Evolutionary conservation across 2,113 vertebrate species (phyloP).

Genomic region (Corvus cornix): DNA sequence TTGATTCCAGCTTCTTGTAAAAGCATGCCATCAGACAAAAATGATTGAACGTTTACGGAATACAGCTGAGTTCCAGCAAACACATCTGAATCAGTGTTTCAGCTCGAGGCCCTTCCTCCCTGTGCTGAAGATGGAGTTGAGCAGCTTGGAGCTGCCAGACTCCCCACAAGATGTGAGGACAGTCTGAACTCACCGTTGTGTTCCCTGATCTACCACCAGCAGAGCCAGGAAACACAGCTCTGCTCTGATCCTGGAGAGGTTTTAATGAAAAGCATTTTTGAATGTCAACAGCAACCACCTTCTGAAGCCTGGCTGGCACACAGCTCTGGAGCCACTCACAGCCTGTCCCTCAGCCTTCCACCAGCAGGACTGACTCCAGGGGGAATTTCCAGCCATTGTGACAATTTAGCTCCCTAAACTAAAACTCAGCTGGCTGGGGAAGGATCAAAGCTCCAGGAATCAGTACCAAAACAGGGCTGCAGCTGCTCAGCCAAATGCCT

Average conservation of each 20-base stretch:
- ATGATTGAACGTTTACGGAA: background rate
- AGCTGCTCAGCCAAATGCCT: background rate
- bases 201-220: background rate
- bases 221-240: background rate
- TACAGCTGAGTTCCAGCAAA: background rate
- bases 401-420: background rate
- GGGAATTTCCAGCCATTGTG: background rate
- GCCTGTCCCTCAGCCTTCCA: background rate
- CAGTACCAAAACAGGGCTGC: background rate
- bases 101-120: accelerated
- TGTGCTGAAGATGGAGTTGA: background rate
- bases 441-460: background rate
- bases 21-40: background rate
- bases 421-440: accelerated
- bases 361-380: background rate
- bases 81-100: background rate
- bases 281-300: background rate
- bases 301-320: background rate
- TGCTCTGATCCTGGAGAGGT: background rate
- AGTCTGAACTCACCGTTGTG: background rate
- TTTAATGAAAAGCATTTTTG: background rate
- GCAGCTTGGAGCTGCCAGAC: background rate
- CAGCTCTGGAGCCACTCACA: background rate
- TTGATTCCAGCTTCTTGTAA: background rate
- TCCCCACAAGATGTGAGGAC: background rate